phyloP scores from a whole-genome alignment of 2,113 vertebrate genomes.

The Meriones unguiculatus region DNA sequence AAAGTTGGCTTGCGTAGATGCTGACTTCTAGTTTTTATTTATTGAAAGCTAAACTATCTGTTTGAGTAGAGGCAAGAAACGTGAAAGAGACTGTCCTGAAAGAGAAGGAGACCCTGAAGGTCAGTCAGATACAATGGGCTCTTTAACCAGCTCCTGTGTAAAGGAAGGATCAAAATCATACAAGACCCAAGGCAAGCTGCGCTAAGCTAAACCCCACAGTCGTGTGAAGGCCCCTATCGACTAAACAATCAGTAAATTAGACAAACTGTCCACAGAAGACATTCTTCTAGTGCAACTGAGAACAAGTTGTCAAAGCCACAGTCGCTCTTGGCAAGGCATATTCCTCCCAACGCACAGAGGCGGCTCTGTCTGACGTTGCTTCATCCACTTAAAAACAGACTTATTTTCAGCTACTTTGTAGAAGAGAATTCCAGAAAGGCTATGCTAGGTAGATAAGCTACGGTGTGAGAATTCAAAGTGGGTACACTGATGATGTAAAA shows the following conservation, averaged over 20 bases:
- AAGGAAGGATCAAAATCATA: neutral
- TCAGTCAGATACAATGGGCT: neutral
- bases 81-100: conserved; percentile 39
- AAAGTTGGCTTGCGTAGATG: conserved; percentile 34
- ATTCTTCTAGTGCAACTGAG: neutral
- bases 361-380: neutral
- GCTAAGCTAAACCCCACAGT: neutral
- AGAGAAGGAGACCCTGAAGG: neutral
- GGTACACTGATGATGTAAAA: neutral
- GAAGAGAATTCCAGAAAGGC: conserved; percentile 4
- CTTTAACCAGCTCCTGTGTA: neutral
- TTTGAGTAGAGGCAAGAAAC: conserved; percentile 44
- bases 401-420: neutral
- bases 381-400: neutral
- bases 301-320: neutral
- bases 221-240: neutral
- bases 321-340: neutral
- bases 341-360: neutral
- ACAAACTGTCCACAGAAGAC: neutral
- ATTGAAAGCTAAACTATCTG: conserved; percentile 66
- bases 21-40: conserved; percentile 60
- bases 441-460: neutral
- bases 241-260: neutral
- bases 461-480: neutral
- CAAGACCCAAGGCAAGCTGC: neutral